These are phyloP conservation scores for Hylaeus volcanicus DNA, from an alignment of 1,140 invertebrate species.

Conservation along the genomic window DNA sequence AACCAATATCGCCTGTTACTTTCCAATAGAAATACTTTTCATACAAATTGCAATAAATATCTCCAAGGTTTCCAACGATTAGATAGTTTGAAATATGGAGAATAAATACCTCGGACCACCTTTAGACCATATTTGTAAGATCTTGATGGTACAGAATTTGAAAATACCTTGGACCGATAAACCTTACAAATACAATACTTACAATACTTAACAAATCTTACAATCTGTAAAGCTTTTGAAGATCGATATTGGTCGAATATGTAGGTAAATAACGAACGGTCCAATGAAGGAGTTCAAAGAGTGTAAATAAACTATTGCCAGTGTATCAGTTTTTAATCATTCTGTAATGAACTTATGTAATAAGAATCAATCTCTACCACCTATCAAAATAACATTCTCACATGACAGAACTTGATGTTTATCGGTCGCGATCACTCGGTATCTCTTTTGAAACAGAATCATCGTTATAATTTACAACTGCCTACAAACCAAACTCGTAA, in stretches of 20 bases:
- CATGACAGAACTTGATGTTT: slow-evolving; percentile 52
- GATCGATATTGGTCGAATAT: slow-evolving; percentile 17
- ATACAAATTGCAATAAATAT: too few species aligned
- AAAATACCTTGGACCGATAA: too few species aligned
- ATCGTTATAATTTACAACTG: slow-evolving; percentile 53
- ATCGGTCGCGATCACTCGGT: slow-evolving; percentile 29
- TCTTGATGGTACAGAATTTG: background rate
- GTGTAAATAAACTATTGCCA: slow-evolving; percentile 55
- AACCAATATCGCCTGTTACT: background rate
- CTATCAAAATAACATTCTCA: slow-evolving; percentile 63
- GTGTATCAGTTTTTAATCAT: slow-evolving; percentile 46
- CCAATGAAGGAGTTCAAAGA: slow-evolving; percentile 36
- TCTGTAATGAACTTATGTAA: slow-evolving; percentile 37
- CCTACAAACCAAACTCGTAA: slow-evolving; percentile 59
- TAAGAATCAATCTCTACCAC: slow-evolving; percentile 31
- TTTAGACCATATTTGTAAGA: background rate
- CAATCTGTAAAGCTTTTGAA: too few species aligned
- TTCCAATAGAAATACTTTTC: background rate
- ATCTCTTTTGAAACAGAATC: slow-evolving; percentile 51
- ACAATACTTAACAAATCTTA: too few species aligned
- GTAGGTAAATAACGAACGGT: slow-evolving; percentile 1
- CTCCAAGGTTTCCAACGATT: too few species aligned
- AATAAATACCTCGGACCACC: background rate
- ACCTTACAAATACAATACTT: too few species aligned
- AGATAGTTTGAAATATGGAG: background rate